A percentile compares a stretch with the other conserved stretches of the same genome.
These are phyloP conservation scores for Harlomillsia oculata DNA, from an alignment of 1,140 invertebrate genomes.

Conservation along the genomic window DNA sequence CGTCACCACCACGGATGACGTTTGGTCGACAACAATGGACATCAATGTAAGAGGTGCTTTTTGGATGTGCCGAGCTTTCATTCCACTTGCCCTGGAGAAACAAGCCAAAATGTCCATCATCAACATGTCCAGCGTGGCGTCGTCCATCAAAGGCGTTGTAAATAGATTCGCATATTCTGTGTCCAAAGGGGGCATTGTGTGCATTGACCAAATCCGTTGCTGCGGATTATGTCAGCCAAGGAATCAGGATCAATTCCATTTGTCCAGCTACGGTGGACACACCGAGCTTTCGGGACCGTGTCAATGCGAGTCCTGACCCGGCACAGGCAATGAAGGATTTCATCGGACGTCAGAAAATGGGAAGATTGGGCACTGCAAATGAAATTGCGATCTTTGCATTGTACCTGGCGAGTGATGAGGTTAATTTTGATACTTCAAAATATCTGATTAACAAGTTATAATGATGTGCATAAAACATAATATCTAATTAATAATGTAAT, in stretches of 20 bases:
- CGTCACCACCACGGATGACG: constrained; percentile 40
- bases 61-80: constrained; percentile 31
- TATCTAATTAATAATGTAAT: not conserved
- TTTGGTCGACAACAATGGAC: constrained; percentile 43
- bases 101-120: constrained; percentile 40
- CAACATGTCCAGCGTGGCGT: constrained; percentile 45
- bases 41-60: constrained; percentile 42
- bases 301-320: constrained; percentile 38
- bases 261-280: constrained; percentile 41
- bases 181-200: constrained; percentile 44
- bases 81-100: constrained; percentile 34
- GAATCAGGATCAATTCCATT: constrained; percentile 41
- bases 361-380: constrained; percentile 42
- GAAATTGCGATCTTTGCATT: constrained; percentile 43
- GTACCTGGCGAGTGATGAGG: constrained; percentile 44
- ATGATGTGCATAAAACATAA: not conserved
- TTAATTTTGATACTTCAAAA: constrained; percentile 34
- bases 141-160: constrained; percentile 41
- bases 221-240: constrained; percentile 37
- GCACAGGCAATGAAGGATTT: constrained; percentile 40
- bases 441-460: not conserved
- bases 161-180: constrained; percentile 42
- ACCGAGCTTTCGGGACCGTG: constrained; percentile 36
- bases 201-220: constrained; percentile 44
- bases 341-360: constrained; percentile 40